Base-by-base conservation (phyloP, 2,797 vertebrate species). In the Pachyuromys duprasi region DNA sequence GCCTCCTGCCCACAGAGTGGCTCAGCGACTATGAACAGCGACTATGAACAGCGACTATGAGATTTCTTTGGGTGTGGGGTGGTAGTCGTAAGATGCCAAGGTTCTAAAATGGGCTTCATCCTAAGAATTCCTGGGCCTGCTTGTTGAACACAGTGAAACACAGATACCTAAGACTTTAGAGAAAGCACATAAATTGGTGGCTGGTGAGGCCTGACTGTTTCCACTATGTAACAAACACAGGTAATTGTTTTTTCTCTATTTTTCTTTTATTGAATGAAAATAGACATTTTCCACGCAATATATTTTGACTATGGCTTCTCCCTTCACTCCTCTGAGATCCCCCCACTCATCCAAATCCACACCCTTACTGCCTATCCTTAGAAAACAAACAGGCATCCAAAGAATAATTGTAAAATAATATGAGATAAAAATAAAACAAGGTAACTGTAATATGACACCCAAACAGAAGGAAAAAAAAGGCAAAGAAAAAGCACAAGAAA, bases 71-170 rank as follows among this genome's bases (percentile, higher is more conserved):
- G n/a, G 15, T 82, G 45, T 57, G 49, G 31, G 45, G 26, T 28
- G 55, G 33, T 39, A 45, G 63, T 89, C 65, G 65, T 20, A 70
- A 69, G 36, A 86, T 22, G 31, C n/a, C 9, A 28, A 55, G n/a
- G 49, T 4, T 80, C 33, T 13, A 12, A 31, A 63, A 72, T 15
- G 65, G 87, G 53, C 39, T 33, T n/a, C 60, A 57, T 57, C 14
- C 75, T 81, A 86, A 89, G 28, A 87, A 84, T 78, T 63, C 94
- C 55, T 67, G 67, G 15, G 36, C 9, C 6, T 83, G 69, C 89
- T 67, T 93, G 22, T 28, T 90, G 62, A 93, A 80, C 84, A 20
- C 39, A 93, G 65, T 9, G n/a, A 86, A 79, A 84, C 33, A 72
- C 20, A 63, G 55, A 69, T 79, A 88, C 18, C 36, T 8, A 69